Base-by-base conservation (phyloP, 1,140 invertebrate species). In the Anoplophora glabripennis region DNA sequence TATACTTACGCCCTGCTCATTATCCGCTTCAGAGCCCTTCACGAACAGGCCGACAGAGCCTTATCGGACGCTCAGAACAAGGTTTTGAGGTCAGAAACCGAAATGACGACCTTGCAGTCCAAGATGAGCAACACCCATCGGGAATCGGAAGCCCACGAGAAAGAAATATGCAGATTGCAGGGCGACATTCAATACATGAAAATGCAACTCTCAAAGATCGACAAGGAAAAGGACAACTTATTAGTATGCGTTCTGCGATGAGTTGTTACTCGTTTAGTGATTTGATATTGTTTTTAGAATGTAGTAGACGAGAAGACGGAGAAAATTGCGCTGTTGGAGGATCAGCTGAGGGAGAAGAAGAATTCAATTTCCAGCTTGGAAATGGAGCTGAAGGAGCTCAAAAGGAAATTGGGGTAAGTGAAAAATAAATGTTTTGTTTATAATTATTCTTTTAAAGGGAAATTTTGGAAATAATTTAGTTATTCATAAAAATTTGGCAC, bases 271-370 rank as follows among this genome's bases (percentile, higher is more conserved):
- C 10, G 44, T 46, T 37, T 28, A 33, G 7, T 7, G 36, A 45
- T 57, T 28, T 44, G 12, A 14, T 54, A 7, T 46, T 11, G 61
- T 63, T 70, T 73, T 57, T 52, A 75, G 74, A 69, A 72, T 41
- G 63, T 60, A 11, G 56, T 77, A 10, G 75, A 76, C 53, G 69
- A 70, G 40, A 76, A 76, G 69, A 76, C 75, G 4, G 75, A 76
- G 51, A 64, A 67, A 65, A 62, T 71, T 9, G 72, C 60, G 8
- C 18, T 12, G 15, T 46, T 77, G 36, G 72, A 76, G 52, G 46
- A 68, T 35, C 64, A 73, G n/a, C 35, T 75, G 9, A 58, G 54
- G 34, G 18, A 34, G 9, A 72, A 68, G 41, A 65, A 67, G 17
- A 60, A 64, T 17, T 46, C 49, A 2, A 53, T 73, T 7, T n/a